A percentile compares a stretch with the other conserved stretches of the same genome.
Evolutionary conservation across 1,140 invertebrate species (phyloP).

Genomic region (Oncopodura yosiiana): DNA sequence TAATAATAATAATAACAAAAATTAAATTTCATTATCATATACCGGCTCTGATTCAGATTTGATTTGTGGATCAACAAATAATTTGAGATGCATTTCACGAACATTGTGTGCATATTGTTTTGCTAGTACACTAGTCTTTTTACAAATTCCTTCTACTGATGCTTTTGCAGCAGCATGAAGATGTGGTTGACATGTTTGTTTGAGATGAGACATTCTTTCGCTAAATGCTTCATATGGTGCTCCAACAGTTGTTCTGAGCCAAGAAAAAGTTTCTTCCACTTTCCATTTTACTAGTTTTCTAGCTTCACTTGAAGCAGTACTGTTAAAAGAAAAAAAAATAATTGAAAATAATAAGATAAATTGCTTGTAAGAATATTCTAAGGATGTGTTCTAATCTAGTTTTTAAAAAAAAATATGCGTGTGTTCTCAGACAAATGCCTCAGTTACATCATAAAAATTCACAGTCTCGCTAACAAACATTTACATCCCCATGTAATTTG

Average conservation of each 20-base stretch:
- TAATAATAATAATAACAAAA: too few relatives aligned
- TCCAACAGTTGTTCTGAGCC: constrained; percentile 85
- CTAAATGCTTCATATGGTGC: constrained; percentile 94
- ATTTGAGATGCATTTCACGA: constrained; percentile 69
- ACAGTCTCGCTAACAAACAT: too few relatives aligned
- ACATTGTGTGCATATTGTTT: constrained; percentile 85
- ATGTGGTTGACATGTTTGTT: constrained; percentile 42
- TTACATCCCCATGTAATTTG: background rate
- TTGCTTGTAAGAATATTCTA: background rate
- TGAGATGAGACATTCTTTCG: constrained; percentile 60
- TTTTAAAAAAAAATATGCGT: too few relatives aligned
- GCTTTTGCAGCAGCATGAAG: constrained; percentile 55
- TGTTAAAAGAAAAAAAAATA: constrained; percentile 35
- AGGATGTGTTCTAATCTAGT: background rate
- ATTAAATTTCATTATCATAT: constrained; percentile 28
- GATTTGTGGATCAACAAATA: constrained; percentile 55
- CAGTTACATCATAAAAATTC: constrained; percentile 18
- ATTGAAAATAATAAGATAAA: background rate
- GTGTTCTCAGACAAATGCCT: constrained; percentile 30
- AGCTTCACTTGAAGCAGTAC: constrained; percentile 82
- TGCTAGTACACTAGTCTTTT: constrained; percentile 87
- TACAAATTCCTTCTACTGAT: constrained; percentile 89
- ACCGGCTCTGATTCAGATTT: constrained; percentile 42
- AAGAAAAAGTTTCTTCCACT: constrained; percentile 92
- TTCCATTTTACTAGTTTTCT: constrained; percentile 97